These are phyloP conservation scores for Nyctibius bracteatus DNA, from an alignment of 2,113 vertebrate species.

Conservation along the genomic window DNA sequence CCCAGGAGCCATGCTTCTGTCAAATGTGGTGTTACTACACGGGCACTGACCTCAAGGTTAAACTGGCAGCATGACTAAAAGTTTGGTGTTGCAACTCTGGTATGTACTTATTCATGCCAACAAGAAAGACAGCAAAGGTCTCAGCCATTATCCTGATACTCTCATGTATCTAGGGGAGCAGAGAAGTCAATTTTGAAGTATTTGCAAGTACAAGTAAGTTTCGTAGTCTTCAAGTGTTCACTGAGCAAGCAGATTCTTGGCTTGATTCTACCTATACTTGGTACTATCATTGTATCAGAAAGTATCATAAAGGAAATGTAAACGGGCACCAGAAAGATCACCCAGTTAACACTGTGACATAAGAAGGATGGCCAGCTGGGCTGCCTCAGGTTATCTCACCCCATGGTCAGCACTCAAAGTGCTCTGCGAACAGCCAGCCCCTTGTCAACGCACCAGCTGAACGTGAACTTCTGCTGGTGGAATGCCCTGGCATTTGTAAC, in stretches of 20 bases:
- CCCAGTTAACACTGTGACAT: neutral
- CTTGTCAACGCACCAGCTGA: neutral
- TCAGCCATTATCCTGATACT: neutral
- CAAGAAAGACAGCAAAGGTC: neutral
- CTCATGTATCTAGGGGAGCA: neutral
- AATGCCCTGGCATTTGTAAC: neutral
- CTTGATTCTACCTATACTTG: neutral
- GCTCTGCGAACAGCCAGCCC: neutral
- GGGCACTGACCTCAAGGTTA: neutral
- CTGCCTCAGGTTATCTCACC: neutral
- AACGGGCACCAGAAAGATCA: neutral
- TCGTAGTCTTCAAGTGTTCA: neutral
- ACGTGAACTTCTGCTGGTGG: neutral
- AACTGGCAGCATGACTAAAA: neutral
- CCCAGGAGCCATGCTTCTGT: neutral
- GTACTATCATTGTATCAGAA: neutral
- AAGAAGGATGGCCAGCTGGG: neutral
- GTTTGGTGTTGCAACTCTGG: neutral
- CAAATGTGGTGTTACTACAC: neutral
- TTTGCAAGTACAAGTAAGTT: neutral
- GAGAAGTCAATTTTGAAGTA: neutral
- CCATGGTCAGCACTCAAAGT: neutral
- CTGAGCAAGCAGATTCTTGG: neutral
- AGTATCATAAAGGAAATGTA: neutral
- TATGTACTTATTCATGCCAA: neutral